Conservation (phyloP, 2,888 invertebrate species). For the Coecobrya sp. region DNA sequence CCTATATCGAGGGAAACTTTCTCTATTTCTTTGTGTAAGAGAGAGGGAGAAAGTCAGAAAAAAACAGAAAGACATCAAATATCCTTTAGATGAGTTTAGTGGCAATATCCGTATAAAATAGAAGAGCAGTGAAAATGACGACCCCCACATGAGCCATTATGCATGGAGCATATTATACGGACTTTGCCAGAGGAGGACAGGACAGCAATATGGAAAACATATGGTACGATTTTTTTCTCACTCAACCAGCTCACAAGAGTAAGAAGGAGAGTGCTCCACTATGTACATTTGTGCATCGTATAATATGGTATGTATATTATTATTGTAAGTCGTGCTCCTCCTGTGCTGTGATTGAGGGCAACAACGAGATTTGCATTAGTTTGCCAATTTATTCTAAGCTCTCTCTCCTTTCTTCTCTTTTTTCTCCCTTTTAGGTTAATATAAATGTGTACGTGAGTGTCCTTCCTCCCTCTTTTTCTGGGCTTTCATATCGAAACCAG, state of each 20-base stretch:
- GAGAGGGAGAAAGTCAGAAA: background rate
- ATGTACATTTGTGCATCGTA: background rate
- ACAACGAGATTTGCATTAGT: conserved; percentile 78
- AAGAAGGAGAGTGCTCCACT: background rate
- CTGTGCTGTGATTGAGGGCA: conserved; percentile 79
- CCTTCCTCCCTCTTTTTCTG: conserved; percentile 51
- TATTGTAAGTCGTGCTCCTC: conserved; percentile 60
- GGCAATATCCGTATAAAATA: conserved; percentile 81
- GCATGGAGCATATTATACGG: conserved; percentile 70
- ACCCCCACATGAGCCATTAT: conserved; percentile 82
- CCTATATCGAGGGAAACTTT: conserved; percentile 63
- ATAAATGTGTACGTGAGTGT: conserved; percentile 66
- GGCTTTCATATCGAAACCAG: background rate
- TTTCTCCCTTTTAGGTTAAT: conserved; percentile 62
- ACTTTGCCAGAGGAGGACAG: conserved; percentile 24
- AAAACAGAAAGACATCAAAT: conserved; percentile 81
- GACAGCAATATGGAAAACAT: conserved; percentile 50
- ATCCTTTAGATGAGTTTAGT: conserved; percentile 81
- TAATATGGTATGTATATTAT: conserved; percentile 37
- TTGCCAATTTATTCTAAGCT: conserved; percentile 77
- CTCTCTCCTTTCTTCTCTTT: conserved; percentile 38
- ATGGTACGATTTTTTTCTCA: conserved; percentile 46
- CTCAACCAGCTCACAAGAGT: background rate
- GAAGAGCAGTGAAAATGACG: conserved; percentile 82
- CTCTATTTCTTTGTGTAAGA: conserved; percentile 48